Conservation (phyloP, 2,888 invertebrate species). For the Drosophila pseudotakahashii region DNA sequence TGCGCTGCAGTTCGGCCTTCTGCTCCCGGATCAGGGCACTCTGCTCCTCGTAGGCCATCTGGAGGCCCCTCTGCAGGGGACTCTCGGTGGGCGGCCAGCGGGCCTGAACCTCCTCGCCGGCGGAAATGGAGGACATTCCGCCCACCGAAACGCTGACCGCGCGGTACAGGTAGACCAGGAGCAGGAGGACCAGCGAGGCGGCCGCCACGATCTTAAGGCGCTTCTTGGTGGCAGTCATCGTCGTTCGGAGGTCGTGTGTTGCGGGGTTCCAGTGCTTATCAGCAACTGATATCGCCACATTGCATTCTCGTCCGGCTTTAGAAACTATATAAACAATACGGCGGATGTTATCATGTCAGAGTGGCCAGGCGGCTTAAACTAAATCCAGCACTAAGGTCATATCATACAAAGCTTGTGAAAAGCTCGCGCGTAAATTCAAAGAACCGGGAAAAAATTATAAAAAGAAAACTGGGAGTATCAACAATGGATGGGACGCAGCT, state of each 20-base stretch:
- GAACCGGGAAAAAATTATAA: no score
- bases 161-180: conserved; percentile 73
- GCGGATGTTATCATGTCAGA: no score
- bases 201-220: conserved; percentile 58
- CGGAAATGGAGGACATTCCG: background rate
- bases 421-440: no score
- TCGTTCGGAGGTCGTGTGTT: conserved; percentile 34
- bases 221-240: conserved; percentile 66
- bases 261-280: conserved; percentile 57
- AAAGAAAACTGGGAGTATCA: no score
- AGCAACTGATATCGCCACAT: conserved; percentile 61
- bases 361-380: no score
- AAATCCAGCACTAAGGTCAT: no score
- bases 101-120: conserved; percentile 52
- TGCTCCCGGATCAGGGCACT: conserved; percentile 69
- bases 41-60: conserved; percentile 63
- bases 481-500: no score
- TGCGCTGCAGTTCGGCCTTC: conserved; percentile 86
- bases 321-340: conserved; percentile 42
- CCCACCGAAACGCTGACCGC: conserved; percentile 41
- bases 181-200: conserved; percentile 55
- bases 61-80: conserved; percentile 54
- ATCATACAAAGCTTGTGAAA: no score
- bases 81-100: conserved; percentile 64
- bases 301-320: conserved; percentile 56